Conservation (phyloP, 2,113 vertebrate species). For the Chrysochloris asiatica region DNA sequence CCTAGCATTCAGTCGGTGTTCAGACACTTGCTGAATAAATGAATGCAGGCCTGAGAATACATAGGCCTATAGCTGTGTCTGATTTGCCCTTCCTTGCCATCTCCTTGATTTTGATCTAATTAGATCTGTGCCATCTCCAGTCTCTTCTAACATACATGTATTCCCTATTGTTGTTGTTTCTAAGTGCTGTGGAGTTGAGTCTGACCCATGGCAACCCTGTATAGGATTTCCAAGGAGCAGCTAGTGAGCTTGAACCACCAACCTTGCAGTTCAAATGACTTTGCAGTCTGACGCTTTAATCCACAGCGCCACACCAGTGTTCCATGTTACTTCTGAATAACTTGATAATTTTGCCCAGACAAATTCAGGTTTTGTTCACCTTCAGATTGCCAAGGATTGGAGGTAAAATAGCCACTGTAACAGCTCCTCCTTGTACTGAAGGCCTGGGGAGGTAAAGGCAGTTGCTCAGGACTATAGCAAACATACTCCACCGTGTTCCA, state of each 20-base stretch:
- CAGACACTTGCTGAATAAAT: not conserved
- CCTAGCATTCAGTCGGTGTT: not conserved
- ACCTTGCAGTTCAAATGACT: no score
- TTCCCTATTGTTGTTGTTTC: no score
- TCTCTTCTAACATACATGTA: not conserved
- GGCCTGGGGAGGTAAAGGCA: not conserved
- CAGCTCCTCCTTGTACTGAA: not conserved
- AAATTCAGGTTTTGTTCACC: not conserved
- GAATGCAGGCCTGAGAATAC: not conserved
- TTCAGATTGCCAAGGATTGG: not conserved
- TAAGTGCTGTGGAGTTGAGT: no score
- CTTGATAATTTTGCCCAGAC: not conserved
- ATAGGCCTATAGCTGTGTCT: not conserved
- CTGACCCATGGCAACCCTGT: no score
- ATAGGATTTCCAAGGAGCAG: no score
- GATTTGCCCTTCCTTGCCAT: not conserved
- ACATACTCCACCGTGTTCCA: no score
- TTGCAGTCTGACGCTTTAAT: no score
- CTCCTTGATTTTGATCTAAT: not conserved
- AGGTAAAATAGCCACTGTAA: not conserved
- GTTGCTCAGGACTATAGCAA: not conserved
- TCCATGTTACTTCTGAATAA: conserved; percentile 34
- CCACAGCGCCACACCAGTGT: no score
- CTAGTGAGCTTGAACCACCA: no score
- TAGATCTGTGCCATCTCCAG: not conserved